Evolutionary conservation across 2,888 invertebrate genomes (phyloP), one percentile per base, ranked within the genome.

Genomic region (Chymomyza caudatula): DNA sequence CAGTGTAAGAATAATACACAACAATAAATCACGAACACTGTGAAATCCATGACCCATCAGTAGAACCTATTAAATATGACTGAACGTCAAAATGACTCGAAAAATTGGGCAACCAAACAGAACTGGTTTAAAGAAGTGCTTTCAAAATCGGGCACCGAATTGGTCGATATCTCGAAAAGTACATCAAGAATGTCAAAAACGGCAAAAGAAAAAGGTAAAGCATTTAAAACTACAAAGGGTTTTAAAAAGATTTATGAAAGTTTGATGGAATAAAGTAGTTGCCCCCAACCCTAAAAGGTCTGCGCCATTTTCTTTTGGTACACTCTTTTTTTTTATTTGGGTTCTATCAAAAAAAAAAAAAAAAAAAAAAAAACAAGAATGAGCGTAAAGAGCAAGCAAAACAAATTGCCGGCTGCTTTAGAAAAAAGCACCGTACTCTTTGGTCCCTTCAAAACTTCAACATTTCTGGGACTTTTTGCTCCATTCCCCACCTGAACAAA

Each of bases 61-160:
- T n/a, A n/a, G n/a, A n/a, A n/a, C 11, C n/a, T 6, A 2, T 37
- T 20, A 63, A 63, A 68, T 69, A 88, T 86, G 85, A 77, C 79
- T 70, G 82, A 90, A 73, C 79, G 89, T 85, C 88, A 87, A 69
- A 81, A 74, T 55, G 78, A 77, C 52, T 73, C 76, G 57, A 83
- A 76, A 67, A 76, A 75, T 69, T 89, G 90, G 90, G 63, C 73
- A 17, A 70, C 90, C 75, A 90, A 91, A 83, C 91, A 91, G 85
- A 90, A 90, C 80, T 92, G 92, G 92, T 90, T 92, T 78, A 92
- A 91, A 80, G 91, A 91, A 87, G 89, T 91, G 53, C 88, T 91
- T 52, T 89, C 90, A 54, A 91, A 91, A 77, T 91, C 91, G 15
- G 88, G 89, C 57, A 90, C 89, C 23, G 90, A 90, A 71, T 76